Percentiles rank a stretch among this genome's conserved stretches.
These are phyloP conservation scores for Himalopsyche japonica DNA, from an alignment of 2,888 invertebrate genomes.

Conservation along the genomic window DNA sequence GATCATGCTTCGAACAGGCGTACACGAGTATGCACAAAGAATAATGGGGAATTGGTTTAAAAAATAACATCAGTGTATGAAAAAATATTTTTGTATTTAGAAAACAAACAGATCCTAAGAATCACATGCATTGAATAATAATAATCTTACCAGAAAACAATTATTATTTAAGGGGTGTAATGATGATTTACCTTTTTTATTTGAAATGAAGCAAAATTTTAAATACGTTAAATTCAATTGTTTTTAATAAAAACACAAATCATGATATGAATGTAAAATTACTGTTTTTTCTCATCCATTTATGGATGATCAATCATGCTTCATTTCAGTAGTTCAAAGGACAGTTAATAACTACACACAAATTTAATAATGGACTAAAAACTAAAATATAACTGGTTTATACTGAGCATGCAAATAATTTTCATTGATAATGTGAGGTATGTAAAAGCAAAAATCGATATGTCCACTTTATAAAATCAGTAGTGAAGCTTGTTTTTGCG, in stretches of 20 bases:
- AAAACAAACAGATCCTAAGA: neutral
- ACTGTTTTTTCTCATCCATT: neutral
- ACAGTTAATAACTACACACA: neutral
- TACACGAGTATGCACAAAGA: too few relatives aligned
- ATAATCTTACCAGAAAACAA: neutral
- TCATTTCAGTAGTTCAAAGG: neutral
- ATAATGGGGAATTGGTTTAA: too few relatives aligned
- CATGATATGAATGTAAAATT: neutral
- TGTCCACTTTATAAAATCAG: too few relatives aligned
- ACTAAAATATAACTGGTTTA: neutral
- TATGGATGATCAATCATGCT: neutral
- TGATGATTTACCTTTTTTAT: neutral
- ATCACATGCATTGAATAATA: neutral
- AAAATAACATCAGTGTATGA: neutral
- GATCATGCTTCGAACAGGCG: too few relatives aligned
- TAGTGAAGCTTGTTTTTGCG: too few relatives aligned
- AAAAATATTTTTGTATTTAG: neutral
- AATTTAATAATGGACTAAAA: too few relatives aligned
- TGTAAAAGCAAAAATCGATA: too few relatives aligned
- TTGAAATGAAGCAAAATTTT: neutral
- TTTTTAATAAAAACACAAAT: neutral
- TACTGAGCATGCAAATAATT: neutral
- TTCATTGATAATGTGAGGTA: neutral
- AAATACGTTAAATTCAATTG: neutral
- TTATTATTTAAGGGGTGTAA: neutral